Base-by-base conservation (phyloP, 2,888 invertebrate species). In the Spicauda simplicius region DNA sequence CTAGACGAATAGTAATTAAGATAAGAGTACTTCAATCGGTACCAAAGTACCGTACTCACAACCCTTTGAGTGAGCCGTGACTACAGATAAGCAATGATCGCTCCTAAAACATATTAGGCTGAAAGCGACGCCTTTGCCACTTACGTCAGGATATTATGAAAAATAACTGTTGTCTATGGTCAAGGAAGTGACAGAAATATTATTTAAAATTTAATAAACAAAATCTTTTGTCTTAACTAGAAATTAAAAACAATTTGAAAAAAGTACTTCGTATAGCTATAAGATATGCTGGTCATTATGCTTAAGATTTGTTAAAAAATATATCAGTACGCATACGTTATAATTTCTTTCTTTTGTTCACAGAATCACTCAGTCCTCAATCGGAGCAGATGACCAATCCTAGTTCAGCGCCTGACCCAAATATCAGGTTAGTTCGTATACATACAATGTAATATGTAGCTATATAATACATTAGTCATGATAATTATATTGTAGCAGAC, bases 351-450 rank as follows among this genome's bases (percentile, higher is more conserved):
- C 70, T 58, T 76, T 90, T 91, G 86, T 85, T 69, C 79, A 74
- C 90, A 93, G 93, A 92, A 76, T 92, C 92, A 0, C 73, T 91
- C n/a, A 92, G 92, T 69, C 91, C 92, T 1, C 91, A 91, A 72
- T 91, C 91, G 4, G 93, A 93, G 70, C 91, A 90, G 73, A 89
- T 91, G 80, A 87, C 85, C 14, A 91, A 89, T 69, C 80, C 88
- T 0, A 86, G 82, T 52, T 85, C 91, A 0, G 89, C 80, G 1
- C 90, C 91, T 14, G 92, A 93, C 52, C 92, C 93, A 1, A 93
- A 93, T 70, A 92, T 92, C 61, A 89, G 91, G 91, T 92, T 80
- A 3, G 58, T 58, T 53, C 16, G 10, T 19, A 41, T n/a, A 20
- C n/a, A n/a, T n/a, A n/a, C n/a, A n/a, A n/a, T n/a, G n/a, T n/a